These are phyloP conservation scores for Calyptommatus sinebrachiatus DNA, from an alignment of 2,113 vertebrate species.

Conservation along the genomic window DNA sequence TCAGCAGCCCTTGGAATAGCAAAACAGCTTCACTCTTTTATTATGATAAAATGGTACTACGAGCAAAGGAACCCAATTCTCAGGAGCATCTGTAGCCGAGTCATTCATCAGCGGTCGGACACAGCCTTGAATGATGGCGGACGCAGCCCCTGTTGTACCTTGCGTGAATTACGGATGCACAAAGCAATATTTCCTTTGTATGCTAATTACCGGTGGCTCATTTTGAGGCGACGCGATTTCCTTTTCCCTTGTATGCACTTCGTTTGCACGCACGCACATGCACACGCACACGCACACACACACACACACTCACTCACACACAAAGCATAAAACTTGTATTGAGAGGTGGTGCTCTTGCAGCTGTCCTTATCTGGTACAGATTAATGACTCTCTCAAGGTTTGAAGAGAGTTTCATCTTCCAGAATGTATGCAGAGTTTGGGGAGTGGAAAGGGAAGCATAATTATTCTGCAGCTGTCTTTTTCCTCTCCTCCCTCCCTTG, in stretches of 20 bases:
- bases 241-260: neutral
- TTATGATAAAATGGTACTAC: neutral
- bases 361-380: neutral
- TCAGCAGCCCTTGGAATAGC: neutral
- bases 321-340: constrained; percentile 14
- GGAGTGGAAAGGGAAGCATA: neutral
- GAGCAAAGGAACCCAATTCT: constrained; percentile 14
- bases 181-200: accelerated
- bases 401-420: neutral
- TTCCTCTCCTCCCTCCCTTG: neutral
- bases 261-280: too few relatives aligned
- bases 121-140: constrained; percentile 30
- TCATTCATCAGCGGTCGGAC: constrained; percentile 13
- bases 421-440: neutral
- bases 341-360: neutral
- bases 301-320: neutral
- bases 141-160: neutral
- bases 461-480: neutral
- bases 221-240: constrained; percentile 8
- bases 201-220: neutral
- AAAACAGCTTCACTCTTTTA: constrained; percentile 32
- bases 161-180: constrained; percentile 24
- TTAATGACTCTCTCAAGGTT: neutral
- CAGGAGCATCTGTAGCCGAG: neutral
- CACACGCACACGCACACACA: too few relatives aligned